phyloP scores from a whole-genome alignment of 2,888 invertebrate species.

The Smittia sp. region DNA sequence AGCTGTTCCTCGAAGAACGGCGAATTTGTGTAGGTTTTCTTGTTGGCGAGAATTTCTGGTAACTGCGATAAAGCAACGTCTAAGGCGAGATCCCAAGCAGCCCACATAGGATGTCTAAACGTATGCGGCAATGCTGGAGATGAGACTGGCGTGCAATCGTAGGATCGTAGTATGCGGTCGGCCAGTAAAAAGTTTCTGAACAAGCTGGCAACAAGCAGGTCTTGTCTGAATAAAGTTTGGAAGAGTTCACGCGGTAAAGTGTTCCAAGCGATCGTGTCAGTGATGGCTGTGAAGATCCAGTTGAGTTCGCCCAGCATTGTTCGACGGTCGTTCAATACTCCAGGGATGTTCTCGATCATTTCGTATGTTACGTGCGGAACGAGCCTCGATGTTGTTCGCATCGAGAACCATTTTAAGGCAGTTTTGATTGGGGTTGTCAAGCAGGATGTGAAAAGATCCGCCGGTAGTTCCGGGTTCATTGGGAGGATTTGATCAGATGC shows the following conservation, averaged over 20 bases:
- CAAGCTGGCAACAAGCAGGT: slow-evolving; percentile 94
- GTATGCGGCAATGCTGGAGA: slow-evolving; percentile 88
- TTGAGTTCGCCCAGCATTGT: slow-evolving; percentile 98
- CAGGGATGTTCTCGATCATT: slow-evolving; percentile 92
- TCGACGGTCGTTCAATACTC: slow-evolving; percentile 87
- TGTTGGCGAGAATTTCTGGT: slow-evolving; percentile 67
- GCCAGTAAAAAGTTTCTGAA: slow-evolving; percentile 97
- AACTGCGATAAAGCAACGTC: slow-evolving; percentile 92
- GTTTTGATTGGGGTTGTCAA: slow-evolving; percentile 97
- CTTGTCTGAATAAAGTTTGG: slow-evolving; percentile 95
- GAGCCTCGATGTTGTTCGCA: slow-evolving; percentile 74
- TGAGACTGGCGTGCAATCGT: slow-evolving; percentile 96
- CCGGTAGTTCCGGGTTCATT: slow-evolving; percentile 96
- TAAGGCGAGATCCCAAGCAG: slow-evolving; percentile 96
- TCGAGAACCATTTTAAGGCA: slow-evolving; percentile 90
- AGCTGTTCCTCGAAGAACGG: slow-evolving; percentile 97
- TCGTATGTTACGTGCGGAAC: slow-evolving; percentile 80
- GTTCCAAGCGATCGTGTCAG: slow-evolving; percentile 99
- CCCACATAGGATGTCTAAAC: slow-evolving; percentile 88
- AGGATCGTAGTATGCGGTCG: slow-evolving; percentile 91
- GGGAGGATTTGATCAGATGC: slow-evolving; percentile 90
- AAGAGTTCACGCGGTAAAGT: slow-evolving; percentile 91
- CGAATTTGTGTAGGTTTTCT: slow-evolving; percentile 66
- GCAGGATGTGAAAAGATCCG: slow-evolving; percentile 96
- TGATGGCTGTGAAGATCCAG: slow-evolving; percentile 99